Base-by-base conservation (phyloP, 2,113 vertebrate genomes). In the Pelobates fuscus region DNA sequence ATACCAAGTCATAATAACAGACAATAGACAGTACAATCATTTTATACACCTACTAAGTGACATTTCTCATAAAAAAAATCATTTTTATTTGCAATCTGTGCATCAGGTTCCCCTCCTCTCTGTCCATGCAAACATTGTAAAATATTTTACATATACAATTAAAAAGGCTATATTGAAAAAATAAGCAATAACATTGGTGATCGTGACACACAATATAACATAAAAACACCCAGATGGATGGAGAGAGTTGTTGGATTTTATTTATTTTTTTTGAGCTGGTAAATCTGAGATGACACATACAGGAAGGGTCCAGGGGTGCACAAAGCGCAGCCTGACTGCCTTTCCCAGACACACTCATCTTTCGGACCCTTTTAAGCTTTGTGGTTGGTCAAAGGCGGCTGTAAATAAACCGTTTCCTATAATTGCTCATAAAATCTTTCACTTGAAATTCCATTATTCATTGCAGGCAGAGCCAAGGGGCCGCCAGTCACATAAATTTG, bases 371-470 rank as follows among this genome's bases (percentile, higher is more conserved):
- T 77, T 77, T 59, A 64, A 69, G 74, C 65, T 12, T 17, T 24
- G 65, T 41, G 64, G 61, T 49, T 44, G 76, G 76, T 66, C 71
- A 67, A 74, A 80, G 70, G 70, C 21, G 71, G 26, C 71, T 6
- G 71, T 80, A 76, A 80, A 80, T 76, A 54, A 80, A 62, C 62
- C 5, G 46, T 58, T 74, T 71, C 77, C 65, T 55, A 41, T 67
- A 67, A 78, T 67, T 76, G 79, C 77, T 71, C 79, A 63, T 71
- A 75, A 80, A 80, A 71, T 52, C 43, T 44, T 61, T 70, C 44
- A 5, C 67, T 64, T 29, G 66, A 67, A 67, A 66, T 43, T 58
- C 41, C 79, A 78, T 78, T 59, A 67, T 78, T 76, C 67, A 68
- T 70, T 70, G 41, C 70, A 49, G 8, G 59, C 29, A 68, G 60